Percentiles rank a stretch among this genome's conserved stretches.
phyloP scores from a whole-genome alignment of 2,797 vertebrate genomes.

The Sciurus vulgaris region DNA sequence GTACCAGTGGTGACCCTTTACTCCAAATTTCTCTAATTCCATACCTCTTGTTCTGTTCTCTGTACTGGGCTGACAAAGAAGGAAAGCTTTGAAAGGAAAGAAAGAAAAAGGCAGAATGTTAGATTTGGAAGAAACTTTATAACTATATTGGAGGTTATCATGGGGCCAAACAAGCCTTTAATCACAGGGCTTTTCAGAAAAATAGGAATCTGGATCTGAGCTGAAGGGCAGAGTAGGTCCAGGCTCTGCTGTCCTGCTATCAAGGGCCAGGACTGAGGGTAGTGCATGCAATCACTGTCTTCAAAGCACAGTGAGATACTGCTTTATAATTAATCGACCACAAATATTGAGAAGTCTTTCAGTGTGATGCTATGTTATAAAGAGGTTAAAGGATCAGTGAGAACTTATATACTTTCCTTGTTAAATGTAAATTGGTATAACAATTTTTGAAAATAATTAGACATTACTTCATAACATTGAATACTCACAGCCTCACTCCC shows the following conservation, averaged over 20 bases:
- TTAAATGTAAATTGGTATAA: not conserved
- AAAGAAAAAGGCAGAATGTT: not conserved
- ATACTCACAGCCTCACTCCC: not conserved
- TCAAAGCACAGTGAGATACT: not conserved
- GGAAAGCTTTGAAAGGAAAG: not conserved
- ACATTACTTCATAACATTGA: not conserved
- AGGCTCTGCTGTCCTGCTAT: not conserved
- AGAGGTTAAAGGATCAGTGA: not conserved
- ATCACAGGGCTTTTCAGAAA: not conserved
- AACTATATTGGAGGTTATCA: not conserved
- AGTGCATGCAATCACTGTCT: not conserved
- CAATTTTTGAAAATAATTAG: not conserved
- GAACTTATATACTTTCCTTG: not conserved
- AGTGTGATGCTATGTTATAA: not conserved
- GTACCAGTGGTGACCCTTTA: not conserved
- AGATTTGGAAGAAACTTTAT: not conserved
- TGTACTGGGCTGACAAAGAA: not conserved
- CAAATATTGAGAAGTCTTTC: not conserved
- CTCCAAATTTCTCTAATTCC: not conserved
- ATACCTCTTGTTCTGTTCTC: not conserved
- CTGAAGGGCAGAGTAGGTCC: no score
- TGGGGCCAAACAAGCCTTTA: not conserved
- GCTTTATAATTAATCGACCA: not conserved
- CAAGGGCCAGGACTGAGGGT: not conserved
- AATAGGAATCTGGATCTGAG: not conserved